Evolutionary conservation across 2,888 invertebrate genomes (phyloP), one percentile per base, ranked within the genome.

Genomic region (Eupithecia subfuscata): DNA sequence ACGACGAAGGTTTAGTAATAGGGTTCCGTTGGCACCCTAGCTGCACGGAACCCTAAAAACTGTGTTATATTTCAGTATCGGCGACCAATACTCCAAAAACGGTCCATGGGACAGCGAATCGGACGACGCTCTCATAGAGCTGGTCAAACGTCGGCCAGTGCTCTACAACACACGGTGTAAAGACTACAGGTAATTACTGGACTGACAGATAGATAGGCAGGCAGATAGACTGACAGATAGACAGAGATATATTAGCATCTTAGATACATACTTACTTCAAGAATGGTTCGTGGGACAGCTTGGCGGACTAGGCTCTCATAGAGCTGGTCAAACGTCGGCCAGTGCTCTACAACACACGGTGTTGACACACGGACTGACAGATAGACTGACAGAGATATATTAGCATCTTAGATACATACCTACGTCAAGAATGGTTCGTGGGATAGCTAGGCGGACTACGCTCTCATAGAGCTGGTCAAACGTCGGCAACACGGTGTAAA

Each of bases 51-150:
- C 60, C 30, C 63, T 16, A 7, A 63, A 63, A 25, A 14, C 30
- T n/a, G 5, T 63, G 63, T 6, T 11, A 22, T 22, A 63, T 69
- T 64, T 14, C 73, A 75, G 75, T 6, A 75, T 75, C 60, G 75
- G 75, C 9, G 76, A 76, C 18, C 76, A 76, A 16, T 76, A 68
- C 25, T 70, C 67, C 16, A 76, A 76, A 22, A 73, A 67, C 11
- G 67, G 37, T 12, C 63, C 76, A 7, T 76, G 76, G 76, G 71
- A 63, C 9, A 69, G 71, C 52, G 76, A 70, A 22, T 63, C 68
- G 9, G 76, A 76, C 14, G 70, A 73, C 12, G 37, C 73, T 0
- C 68, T 76, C 3, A 76, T 76, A 52, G 71, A 76, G 30, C 71
- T 73, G 34, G 76, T 76, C 48, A 8, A 68, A 16, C 68, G 76